Base-by-base conservation (phyloP, 2,797 vertebrate genomes). In the Diplodus puntazzo region DNA sequence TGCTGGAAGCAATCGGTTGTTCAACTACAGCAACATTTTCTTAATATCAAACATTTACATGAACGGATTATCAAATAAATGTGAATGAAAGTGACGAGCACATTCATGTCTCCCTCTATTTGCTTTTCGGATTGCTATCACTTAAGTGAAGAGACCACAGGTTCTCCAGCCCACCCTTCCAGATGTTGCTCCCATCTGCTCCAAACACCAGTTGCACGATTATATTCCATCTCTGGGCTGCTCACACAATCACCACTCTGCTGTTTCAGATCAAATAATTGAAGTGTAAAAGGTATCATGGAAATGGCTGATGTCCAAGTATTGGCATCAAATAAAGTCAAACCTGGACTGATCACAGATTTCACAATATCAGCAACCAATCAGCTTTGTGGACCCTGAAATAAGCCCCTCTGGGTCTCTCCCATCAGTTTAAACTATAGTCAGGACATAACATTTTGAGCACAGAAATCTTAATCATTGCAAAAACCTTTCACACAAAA, bases 151-250 rank as follows among this genome's bases (percentile, higher is more conserved):
- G 2, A 61, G 59, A 72, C 60, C 53, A 46, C 62, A 64, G 55
- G 59, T 76, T 21, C 27, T 58, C 46, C 59, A 75, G 69, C 71
- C 81, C 79, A 71, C 77, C 76, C 69, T 58, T 83, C 83, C 80
- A 86, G 78, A 84, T 84, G 80, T 85, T 73, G 39, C 74, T 82
- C 45, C 80, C 79, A 78, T 84, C 72, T 87, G 85, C 69, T 86
- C 77, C 60, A 43, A 88, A 77, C 84, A 87, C 83, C 82, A 80
- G 82, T 79, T 85, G 81, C 86, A 84, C 80, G 80, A 71, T 88
- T 79, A 49, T 25, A 30, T 46, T n/a, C 45, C 74, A 63, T 82
- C 59, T 70, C 43, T 82, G 69, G 73, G 11, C 81, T 84, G 72
- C 66, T 81, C 48, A 87, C 69, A 82, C 73, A 54, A 61, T 62